Conservation (phyloP, 2,888 invertebrate species). For the Nemotelus nigrinus region DNA sequence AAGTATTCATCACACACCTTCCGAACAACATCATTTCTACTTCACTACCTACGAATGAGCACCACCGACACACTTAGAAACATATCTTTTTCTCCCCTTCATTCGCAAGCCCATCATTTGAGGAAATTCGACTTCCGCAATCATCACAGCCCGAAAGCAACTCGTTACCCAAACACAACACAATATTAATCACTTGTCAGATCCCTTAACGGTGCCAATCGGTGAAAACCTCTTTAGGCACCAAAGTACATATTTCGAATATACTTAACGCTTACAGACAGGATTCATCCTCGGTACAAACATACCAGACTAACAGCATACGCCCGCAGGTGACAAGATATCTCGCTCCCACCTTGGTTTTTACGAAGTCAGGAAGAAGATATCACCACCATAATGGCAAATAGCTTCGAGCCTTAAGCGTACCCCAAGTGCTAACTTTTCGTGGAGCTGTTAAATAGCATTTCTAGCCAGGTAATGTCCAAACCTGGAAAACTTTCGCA, state of each 20-base stretch:
- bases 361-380: background rate
- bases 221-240: conserved; percentile 45
- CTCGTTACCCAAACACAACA: conserved; percentile 29
- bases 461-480: conserved; percentile 40
- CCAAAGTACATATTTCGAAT: conserved; percentile 26
- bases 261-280: conserved; percentile 14
- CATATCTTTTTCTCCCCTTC: too few relatives aligned
- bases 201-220: conserved; percentile 41
- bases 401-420: conserved; percentile 26
- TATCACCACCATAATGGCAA: conserved; percentile 23
- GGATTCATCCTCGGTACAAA: background rate
- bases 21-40: too few relatives aligned
- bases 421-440: conserved; percentile 43
- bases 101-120: too few relatives aligned
- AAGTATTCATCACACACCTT: background rate
- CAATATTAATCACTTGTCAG: conserved; percentile 44
- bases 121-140: conserved; percentile 18
- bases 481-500: conserved; percentile 5
- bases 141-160: conserved; percentile 29
- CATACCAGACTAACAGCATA: background rate
- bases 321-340: background rate
- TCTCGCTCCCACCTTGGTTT: background rate
- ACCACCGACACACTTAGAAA: too few relatives aligned
- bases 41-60: too few relatives aligned
- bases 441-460: conserved; percentile 41